A percentile compares a stretch with the other conserved stretches of the same genome.
These are phyloP conservation scores for Drosophila teissieri DNA, from an alignment of 1,140 invertebrate species.

Conservation along the genomic window DNA sequence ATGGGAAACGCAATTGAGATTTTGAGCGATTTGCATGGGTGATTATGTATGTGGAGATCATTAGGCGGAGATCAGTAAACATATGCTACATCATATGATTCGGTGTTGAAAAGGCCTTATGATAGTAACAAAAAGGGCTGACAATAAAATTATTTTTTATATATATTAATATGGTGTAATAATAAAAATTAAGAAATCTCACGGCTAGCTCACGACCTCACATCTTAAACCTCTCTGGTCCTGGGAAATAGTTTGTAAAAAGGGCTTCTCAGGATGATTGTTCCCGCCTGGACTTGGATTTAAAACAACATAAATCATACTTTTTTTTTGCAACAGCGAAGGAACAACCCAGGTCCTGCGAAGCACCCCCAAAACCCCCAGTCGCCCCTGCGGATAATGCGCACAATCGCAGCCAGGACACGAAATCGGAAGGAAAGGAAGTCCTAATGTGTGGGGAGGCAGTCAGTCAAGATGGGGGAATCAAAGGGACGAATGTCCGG, in stretches of 20 bases:
- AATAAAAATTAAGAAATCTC: not conserved
- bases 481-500: not conserved
- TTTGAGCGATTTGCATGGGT: not conserved
- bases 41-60: not conserved
- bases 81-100: not conserved
- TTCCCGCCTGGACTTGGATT: slow-evolving; percentile 40
- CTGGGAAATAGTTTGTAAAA: slow-evolving; percentile 40
- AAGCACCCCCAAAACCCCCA: not conserved
- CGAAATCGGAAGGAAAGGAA: slow-evolving; percentile 59
- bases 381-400: slow-evolving; percentile 57
- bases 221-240: not conserved
- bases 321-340: slow-evolving; percentile 43
- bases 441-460: slow-evolving; percentile 42
- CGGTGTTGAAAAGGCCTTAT: too few species aligned
- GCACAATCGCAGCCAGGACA: slow-evolving; percentile 68
- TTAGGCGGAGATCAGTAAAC: not conserved
- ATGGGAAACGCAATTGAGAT: not conserved
- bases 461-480: slow-evolving; percentile 1
- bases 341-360: slow-evolving; percentile 11
- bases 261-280: slow-evolving; percentile 24
- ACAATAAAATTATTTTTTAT: too few species aligned
- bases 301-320: slow-evolving; percentile 68
- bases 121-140: too few species aligned
- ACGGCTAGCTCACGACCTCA: not conserved
- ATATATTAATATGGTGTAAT: too few species aligned